Evolutionary conservation across 2,113 vertebrate genomes (phyloP).

Genomic region (Mohoua ochrocephala): DNA sequence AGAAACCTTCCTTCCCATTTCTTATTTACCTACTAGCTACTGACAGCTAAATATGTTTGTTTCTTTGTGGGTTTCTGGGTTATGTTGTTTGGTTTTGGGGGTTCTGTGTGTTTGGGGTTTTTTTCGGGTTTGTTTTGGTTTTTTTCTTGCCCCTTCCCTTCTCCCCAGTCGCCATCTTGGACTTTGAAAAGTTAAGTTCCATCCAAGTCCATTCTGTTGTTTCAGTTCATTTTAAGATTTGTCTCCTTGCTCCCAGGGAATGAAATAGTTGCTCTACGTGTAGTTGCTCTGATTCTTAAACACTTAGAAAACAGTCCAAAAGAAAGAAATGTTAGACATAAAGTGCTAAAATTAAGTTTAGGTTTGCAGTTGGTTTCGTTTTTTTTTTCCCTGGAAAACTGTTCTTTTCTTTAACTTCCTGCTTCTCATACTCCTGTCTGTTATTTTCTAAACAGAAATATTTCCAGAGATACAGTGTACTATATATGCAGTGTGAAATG

Average conservation of each 20-base stretch:
- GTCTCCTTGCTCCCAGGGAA: not conserved
- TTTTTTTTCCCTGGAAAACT: not conserved
- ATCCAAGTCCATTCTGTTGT: not conserved
- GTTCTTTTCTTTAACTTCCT: not conserved
- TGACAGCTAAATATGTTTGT: not conserved
- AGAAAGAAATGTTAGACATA: not conserved
- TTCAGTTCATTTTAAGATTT: not conserved
- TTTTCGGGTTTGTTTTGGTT: accelerated
- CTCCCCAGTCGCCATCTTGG: not conserved
- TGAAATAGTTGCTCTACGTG: not conserved
- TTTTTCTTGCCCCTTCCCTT: accelerated
- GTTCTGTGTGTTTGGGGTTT: not conserved
- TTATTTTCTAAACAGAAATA: not conserved
- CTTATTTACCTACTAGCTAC: not conserved
- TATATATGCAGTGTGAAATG: not conserved
- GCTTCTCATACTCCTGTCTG: not conserved
- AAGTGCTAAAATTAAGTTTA: not conserved
- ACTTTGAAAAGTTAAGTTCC: not conserved
- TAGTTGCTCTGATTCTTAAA: not conserved
- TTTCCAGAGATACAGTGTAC: not conserved
- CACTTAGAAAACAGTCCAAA: not conserved
- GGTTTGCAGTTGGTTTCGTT: not conserved
- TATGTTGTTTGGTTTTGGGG: not conserved
- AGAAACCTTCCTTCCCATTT: not conserved
- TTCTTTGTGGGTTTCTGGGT: not conserved